Evolutionary conservation across 2,888 invertebrate genomes (phyloP).

Genomic region (Saturnia japonica): DNA sequence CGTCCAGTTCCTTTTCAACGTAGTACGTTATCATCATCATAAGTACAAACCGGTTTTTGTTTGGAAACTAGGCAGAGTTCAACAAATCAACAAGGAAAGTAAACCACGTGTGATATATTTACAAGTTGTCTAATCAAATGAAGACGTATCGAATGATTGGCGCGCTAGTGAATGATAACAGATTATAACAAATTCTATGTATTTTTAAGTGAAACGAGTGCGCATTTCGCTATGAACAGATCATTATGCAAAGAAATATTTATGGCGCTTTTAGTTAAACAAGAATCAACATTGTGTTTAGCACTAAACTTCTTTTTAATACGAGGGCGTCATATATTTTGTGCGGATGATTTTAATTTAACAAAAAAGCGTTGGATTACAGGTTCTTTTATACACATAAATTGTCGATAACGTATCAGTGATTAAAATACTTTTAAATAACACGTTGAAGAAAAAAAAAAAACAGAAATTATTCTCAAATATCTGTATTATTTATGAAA

Average conservation of each 20-base stretch:
- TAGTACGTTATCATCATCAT: slow-evolving; percentile 47
- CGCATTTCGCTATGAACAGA: slow-evolving; percentile 9
- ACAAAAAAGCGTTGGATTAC: not conserved
- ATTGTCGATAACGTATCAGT: not conserved
- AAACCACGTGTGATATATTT: slow-evolving; percentile 47
- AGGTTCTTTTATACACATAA: not conserved
- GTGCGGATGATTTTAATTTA: not conserved
- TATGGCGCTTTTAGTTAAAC: not conserved
- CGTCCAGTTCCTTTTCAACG: slow-evolving; percentile 41
- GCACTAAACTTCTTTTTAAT: not conserved
- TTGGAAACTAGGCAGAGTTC: slow-evolving; percentile 46
- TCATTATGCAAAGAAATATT: slow-evolving; percentile 12
- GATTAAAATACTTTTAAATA: not conserved
- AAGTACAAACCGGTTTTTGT: slow-evolving; percentile 48
- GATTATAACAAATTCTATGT: slow-evolving; percentile 16
- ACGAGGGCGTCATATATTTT: slow-evolving; percentile 2
- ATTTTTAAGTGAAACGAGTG: slow-evolving; percentile 17
- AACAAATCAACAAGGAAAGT: slow-evolving; percentile 43
- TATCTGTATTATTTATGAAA: not conserved
- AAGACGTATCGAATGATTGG: slow-evolving; percentile 11
- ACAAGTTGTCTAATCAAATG: slow-evolving; percentile 39
- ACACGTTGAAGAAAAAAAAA: not conserved
- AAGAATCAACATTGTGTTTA: slow-evolving; percentile 9
- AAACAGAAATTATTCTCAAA: not conserved
- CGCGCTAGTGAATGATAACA: slow-evolving; percentile 14